Percentiles rank a stretch among this genome's conserved stretches.
These are phyloP conservation scores for Scartelaos histophorus DNA, from an alignment of 2,113 vertebrate species.

Conservation along the genomic window DNA sequence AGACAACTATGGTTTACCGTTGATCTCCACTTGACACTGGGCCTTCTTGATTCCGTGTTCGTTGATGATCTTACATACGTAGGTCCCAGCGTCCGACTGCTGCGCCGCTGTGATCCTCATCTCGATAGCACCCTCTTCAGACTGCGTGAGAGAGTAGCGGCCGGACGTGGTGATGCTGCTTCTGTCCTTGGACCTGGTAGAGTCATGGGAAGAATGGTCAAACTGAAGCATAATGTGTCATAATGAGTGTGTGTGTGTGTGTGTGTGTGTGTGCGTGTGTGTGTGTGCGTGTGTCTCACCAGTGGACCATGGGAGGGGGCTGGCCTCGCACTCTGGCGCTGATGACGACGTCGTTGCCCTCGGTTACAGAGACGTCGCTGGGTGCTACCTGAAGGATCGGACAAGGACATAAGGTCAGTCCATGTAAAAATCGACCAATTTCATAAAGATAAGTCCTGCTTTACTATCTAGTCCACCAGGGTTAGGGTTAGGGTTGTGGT, in stretches of 20 bases:
- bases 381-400: slow-evolving; percentile 76
- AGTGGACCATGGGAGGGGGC: slow-evolving; percentile 88
- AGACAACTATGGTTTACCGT: slow-evolving; percentile 74
- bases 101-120: slow-evolving; percentile 82
- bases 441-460: background rate
- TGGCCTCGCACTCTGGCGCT: slow-evolving; percentile 81
- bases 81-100: slow-evolving; percentile 82
- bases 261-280: background rate
- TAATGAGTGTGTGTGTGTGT: background rate
- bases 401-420: background rate
- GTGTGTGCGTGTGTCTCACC: slow-evolving; percentile 83
- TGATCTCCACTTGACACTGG: slow-evolving; percentile 86
- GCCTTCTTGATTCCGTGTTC: slow-evolving; percentile 85
- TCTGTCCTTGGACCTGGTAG: slow-evolving; percentile 84
- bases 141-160: slow-evolving; percentile 73
- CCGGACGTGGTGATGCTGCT: slow-evolving; percentile 80
- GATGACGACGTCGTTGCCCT: slow-evolving; percentile 87
- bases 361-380: slow-evolving; percentile 81
- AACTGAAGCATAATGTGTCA: background rate
- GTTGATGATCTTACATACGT: slow-evolving; percentile 86
- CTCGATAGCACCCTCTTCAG: slow-evolving; percentile 71
- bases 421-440: background rate
- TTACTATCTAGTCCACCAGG: no score
- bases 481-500: no score
- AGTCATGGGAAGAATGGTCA: slow-evolving; percentile 21